A percentile compares a stretch with the other conserved stretches of the same genome.
These are phyloP conservation scores for Cephus runcator DNA, from an alignment of 2,888 invertebrate genomes.

Conservation along the genomic window DNA sequence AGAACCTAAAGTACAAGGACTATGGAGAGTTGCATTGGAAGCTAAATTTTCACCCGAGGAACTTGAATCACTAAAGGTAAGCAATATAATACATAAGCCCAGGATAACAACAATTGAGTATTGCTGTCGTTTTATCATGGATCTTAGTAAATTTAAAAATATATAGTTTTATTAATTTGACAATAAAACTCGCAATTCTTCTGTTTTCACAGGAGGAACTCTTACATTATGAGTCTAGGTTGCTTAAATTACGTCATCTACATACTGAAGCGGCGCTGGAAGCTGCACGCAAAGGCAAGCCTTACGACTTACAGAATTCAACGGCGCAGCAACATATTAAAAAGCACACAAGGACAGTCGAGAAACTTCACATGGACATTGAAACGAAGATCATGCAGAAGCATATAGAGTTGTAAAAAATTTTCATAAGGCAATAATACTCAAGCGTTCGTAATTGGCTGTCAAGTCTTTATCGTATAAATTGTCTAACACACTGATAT, in stretches of 20 bases:
- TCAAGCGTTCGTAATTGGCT: not conserved
- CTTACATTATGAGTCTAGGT: conserved; percentile 85
- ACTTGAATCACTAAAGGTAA: conserved; percentile 82
- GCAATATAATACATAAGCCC: conserved; percentile 1
- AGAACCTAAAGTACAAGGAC: conserved; percentile 89
- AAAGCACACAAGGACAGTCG: conserved; percentile 85
- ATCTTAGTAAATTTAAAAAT: not conserved
- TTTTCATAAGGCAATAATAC: not conserved
- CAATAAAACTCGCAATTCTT: conserved; percentile 3
- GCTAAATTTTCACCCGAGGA: conserved; percentile 86
- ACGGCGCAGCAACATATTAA: conserved; percentile 77
- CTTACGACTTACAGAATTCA: conserved; percentile 64
- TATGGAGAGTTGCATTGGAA: conserved; percentile 86
- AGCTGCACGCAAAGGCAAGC: conserved; percentile 73
- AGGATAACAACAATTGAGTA: not conserved
- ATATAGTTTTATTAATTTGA: not conserved
- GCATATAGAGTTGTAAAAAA: conserved; percentile 78
- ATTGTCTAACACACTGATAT: not conserved
- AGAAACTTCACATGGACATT: conserved; percentile 84
- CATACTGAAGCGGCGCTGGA: conserved; percentile 84
- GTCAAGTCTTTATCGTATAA: not conserved
- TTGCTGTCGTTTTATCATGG: not conserved
- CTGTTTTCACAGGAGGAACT: conserved; percentile 75
- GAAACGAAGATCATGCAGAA: conserved; percentile 80
- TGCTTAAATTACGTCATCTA: conserved; percentile 84